Percentiles rank a stretch among this genome's conserved stretches.
These are phyloP conservation scores for Thunnus thynnus DNA, from an alignment of 2,113 vertebrate genomes.

Conservation along the genomic window DNA sequence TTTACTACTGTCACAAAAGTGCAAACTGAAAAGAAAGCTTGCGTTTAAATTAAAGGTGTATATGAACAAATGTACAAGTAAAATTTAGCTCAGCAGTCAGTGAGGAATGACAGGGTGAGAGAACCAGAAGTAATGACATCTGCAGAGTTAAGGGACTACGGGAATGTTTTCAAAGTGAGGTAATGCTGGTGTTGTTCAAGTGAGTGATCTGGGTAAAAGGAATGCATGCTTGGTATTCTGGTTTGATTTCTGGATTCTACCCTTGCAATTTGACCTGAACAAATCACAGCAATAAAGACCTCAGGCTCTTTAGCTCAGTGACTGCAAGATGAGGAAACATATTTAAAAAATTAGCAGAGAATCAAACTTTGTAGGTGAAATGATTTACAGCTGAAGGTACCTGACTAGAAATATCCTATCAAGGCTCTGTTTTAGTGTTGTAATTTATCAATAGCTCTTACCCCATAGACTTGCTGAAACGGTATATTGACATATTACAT, in stretches of 20 bases:
- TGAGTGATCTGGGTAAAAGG: conserved; percentile 38
- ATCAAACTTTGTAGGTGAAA: conserved; percentile 24
- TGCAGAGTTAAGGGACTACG: conserved; percentile 50
- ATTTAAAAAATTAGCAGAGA: conserved; percentile 28
- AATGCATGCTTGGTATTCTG: conserved; percentile 42
- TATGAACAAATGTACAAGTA: not conserved
- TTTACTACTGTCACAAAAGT: not conserved
- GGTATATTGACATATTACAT: conserved; percentile 15
- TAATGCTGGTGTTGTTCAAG: conserved; percentile 60
- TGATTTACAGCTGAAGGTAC: not conserved
- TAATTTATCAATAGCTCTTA: conserved; percentile 8
- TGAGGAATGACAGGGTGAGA: conserved; percentile 40
- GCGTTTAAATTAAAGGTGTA: not conserved
- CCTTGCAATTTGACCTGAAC: conserved; percentile 37
- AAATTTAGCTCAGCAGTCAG: conserved; percentile 12
- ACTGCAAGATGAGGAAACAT: conserved; percentile 25
- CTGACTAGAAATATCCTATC: not conserved
- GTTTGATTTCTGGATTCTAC: conserved; percentile 32
- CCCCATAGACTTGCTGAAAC: conserved; percentile 13
- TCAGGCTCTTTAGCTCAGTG: conserved; percentile 21
- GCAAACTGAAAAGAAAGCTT: not conserved
- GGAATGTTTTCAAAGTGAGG: conserved; percentile 71
- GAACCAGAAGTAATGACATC: conserved; percentile 64
- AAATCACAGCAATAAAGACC: conserved; percentile 31
- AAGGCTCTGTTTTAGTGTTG: conserved; percentile 10